Conservation (phyloP, 2,113 vertebrate species). For the Ranitomeya variabilis region DNA sequence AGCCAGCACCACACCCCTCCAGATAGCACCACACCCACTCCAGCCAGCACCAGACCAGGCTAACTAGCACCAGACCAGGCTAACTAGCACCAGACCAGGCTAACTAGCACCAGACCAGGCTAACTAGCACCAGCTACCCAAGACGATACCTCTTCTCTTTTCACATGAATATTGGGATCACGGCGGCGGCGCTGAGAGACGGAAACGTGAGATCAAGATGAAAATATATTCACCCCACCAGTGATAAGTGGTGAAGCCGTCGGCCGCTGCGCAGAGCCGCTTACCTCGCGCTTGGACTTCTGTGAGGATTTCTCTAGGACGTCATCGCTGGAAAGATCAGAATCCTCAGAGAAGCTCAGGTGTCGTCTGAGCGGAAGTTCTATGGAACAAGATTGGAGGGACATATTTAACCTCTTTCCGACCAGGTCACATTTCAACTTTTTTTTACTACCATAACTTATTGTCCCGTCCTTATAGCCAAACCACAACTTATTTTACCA, state of each 20-base stretch:
- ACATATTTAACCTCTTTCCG: not conserved
- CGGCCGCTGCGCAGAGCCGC: constrained; percentile 45
- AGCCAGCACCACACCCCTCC: too few relatives aligned
- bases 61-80: too few relatives aligned
- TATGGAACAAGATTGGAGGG: constrained; percentile 59
- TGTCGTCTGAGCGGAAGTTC: constrained; percentile 86
- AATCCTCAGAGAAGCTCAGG: constrained; percentile 94
- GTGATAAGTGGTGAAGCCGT: not conserved
- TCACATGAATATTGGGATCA: constrained; percentile 78
- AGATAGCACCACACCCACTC: too few relatives aligned
- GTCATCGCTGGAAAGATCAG: constrained; percentile 94
- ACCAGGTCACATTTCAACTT: too few relatives aligned
- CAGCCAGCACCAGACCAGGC: too few relatives aligned
- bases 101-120: too few relatives aligned
- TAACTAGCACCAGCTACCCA: constrained; percentile 7
- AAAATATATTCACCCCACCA: constrained; percentile 14
- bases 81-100: too few relatives aligned
- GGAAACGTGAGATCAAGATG: constrained; percentile 63
- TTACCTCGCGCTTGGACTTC: constrained; percentile 91
- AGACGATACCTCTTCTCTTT: constrained; percentile 74
- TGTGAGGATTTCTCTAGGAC: constrained; percentile 90
- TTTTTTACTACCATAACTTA: too few relatives aligned
- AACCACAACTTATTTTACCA: too few relatives aligned
- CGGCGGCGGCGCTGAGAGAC: constrained; percentile 69
- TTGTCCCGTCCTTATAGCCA: too few relatives aligned